These are phyloP conservation scores for Champsocephalus esox DNA, from an alignment of 2,797 vertebrate species.

Conservation along the genomic window DNA sequence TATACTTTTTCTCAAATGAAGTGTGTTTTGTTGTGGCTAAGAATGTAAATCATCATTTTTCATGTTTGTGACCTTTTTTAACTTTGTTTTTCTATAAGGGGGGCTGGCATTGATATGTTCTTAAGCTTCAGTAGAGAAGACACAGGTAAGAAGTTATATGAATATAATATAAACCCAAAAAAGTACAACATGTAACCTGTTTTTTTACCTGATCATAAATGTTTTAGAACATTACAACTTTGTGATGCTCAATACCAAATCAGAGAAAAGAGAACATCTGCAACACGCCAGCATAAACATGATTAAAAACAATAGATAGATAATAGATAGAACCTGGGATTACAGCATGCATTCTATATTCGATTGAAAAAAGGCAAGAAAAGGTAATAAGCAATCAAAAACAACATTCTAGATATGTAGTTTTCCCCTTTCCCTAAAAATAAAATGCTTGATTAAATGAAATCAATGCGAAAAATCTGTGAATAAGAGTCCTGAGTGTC, in stretches of 20 bases:
- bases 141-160: constrained; percentile 68
- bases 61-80: constrained; percentile 15
- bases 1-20: background rate
- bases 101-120: constrained; percentile 81
- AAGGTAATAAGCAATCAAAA: too few relatives aligned
- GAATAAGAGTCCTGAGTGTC: background rate
- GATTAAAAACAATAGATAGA: too few relatives aligned
- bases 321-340: background rate
- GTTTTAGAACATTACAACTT: background rate
- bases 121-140: constrained; percentile 81
- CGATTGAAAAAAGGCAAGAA: background rate
- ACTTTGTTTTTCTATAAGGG: constrained; percentile 74
- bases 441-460: background rate
- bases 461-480: background rate
- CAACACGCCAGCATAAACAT: background rate
- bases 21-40: background rate
- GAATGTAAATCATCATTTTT: background rate
- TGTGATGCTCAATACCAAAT: background rate
- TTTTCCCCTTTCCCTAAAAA: background rate
- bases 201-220: too few relatives aligned
- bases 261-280: background rate
- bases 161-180: too few relatives aligned
- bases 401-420: background rate
- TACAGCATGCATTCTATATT: background rate
- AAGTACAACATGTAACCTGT: too few relatives aligned